Evolutionary conservation across 2,888 invertebrate species (phyloP).

Genomic region (Drosophila planitibia): DNA sequence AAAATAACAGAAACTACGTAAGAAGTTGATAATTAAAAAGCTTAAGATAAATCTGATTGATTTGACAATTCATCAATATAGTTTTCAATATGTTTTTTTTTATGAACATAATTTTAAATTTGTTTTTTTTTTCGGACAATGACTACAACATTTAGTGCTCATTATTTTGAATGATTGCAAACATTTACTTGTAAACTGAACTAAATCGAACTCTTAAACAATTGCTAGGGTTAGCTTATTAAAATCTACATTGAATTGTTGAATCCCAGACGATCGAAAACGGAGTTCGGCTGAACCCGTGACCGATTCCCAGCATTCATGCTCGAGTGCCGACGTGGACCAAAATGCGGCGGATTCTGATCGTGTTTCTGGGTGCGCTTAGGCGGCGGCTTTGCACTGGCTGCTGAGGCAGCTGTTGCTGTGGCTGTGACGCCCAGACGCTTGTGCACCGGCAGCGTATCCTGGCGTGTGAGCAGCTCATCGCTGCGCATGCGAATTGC

Average conservation of each 20-base stretch:
- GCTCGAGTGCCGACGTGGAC: constrained; percentile 59
- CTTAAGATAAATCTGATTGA: neutral
- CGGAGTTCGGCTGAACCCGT: constrained; percentile 60
- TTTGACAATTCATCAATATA: neutral
- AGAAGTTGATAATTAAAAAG: neutral
- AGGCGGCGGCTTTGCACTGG: neutral
- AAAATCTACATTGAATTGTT: constrained; percentile 68
- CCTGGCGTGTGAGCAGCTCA: constrained; percentile 75
- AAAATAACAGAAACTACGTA: neutral
- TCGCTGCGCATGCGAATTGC: constrained; percentile 83
- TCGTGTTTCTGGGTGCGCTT: constrained; percentile 29
- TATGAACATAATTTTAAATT: neutral
- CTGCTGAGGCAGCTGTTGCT: constrained; percentile 13
- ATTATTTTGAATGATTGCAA: constrained; percentile 29
- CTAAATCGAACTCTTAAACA: constrained; percentile 44
- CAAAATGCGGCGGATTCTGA: constrained; percentile 13
- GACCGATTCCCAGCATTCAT: constrained; percentile 50
- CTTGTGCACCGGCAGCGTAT: constrained; percentile 79
- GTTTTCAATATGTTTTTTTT: neutral
- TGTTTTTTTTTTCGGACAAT: neutral
- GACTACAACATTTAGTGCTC: constrained; percentile 1
- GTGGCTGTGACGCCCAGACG: constrained; percentile 70
- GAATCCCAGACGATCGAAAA: constrained; percentile 84
- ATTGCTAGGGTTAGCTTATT: constrained; percentile 16
- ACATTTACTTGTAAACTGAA: constrained; percentile 30